Evolutionary conservation across 2,888 invertebrate genomes (phyloP), one percentile per base, ranked within the genome.

Genomic region (Vesta saturnalis): DNA sequence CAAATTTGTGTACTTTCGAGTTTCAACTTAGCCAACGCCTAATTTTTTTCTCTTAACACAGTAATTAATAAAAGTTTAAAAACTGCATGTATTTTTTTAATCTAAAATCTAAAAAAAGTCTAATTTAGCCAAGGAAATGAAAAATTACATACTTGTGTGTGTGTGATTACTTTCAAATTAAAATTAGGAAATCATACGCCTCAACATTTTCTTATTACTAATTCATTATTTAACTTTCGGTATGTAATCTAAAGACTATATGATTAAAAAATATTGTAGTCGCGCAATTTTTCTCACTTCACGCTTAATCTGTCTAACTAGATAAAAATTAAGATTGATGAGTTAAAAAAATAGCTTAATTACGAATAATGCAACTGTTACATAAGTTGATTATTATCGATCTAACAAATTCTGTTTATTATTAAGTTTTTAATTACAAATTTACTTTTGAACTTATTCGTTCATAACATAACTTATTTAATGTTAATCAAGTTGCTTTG

Each of bases 11-110:
- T n/a, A n/a, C n/a, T n/a, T n/a, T n/a, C n/a, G n/a, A n/a, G n/a
- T n/a, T n/a, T n/a, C n/a, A n/a, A n/a, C n/a, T n/a, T n/a, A n/a
- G n/a, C n/a, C n/a, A n/a, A n/a, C n/a, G n/a, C n/a, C n/a, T n/a
- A n/a, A n/a, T n/a, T n/a, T n/a, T n/a, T n/a, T n/a, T 39, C n/a
- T n/a, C 3, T 39, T 39, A 39, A n/a, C n/a, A n/a, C n/a, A n/a
- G n/a, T 39, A 39, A 39, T 39, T 39, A 39, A n/a, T 39, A 39
- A 39, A 39, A 39, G 39, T 39, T 39, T n/a, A n/a, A 39, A 39
- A 1, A 1, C 39, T 39, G n/a, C 39, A 39, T n/a, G 39, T 8
- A 3, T 2, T n/a, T 39, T 39, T 39, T 39, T 39, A n/a, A 12
- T 39, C 8, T 39, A 39, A 39, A 4, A 1, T 39, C 8, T n/a